Percentiles rank a stretch among this genome's conserved stretches.
Evolutionary conservation across 2,797 vertebrate genomes (phyloP).

Genomic region (Lindbergichthys nudifrons): DNA sequence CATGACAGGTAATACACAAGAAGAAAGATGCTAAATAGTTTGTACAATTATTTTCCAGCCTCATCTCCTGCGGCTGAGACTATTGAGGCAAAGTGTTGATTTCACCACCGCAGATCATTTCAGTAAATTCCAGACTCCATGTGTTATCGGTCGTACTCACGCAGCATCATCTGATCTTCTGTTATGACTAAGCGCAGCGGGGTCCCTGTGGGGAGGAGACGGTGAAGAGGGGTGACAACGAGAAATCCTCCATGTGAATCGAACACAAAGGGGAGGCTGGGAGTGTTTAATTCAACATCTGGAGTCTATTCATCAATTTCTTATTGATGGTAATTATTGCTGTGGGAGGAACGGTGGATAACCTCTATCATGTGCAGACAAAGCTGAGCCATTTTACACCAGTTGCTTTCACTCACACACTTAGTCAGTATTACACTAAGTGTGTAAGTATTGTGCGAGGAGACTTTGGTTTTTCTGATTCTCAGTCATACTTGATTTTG

Average conservation of each 20-base stretch:
- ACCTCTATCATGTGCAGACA: constrained; percentile 68
- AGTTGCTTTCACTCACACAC: constrained; percentile 54
- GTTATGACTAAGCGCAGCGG: constrained; percentile 38
- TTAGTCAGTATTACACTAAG: constrained; percentile 5
- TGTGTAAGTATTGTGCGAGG: constrained; percentile 37
- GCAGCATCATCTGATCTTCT: constrained; percentile 37
- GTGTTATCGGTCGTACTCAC: constrained; percentile 28
- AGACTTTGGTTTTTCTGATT: constrained; percentile 16
- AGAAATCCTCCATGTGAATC: constrained; percentile 53
- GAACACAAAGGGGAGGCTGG: constrained; percentile 47
- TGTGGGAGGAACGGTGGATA: constrained; percentile 61
- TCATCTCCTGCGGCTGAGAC: neutral
- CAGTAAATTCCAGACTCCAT: constrained; percentile 17
- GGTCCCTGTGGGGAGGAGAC: constrained; percentile 26
- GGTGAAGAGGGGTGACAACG: constrained; percentile 43
- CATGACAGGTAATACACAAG: constrained; percentile 6
- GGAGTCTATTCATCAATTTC: constrained; percentile 74
- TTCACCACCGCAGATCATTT: constrained; percentile 18
- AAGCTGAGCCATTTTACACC: constrained; percentile 21
- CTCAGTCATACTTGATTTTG: constrained; percentile 11
- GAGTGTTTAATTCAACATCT: constrained; percentile 75
- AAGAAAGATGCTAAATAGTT: neutral
- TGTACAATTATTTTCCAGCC: neutral
- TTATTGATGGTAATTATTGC: constrained; percentile 73
- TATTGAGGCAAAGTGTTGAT: constrained; percentile 24